phyloP scores from a whole-genome alignment of 1,140 invertebrate species.

The Drosophila trapezifrons region DNA sequence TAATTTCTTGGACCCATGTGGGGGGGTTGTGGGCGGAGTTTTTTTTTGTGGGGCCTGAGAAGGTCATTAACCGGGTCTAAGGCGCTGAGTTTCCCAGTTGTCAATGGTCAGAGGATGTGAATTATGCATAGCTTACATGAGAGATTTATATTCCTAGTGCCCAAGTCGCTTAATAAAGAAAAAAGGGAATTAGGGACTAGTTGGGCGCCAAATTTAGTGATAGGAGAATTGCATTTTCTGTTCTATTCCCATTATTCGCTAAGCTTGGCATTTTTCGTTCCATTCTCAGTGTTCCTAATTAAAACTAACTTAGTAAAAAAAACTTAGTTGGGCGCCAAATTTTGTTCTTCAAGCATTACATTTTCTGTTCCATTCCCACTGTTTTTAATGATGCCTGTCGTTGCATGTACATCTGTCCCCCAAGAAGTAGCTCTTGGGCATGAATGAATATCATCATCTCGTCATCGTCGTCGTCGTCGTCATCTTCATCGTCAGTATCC shows the following conservation, averaged over 20 bases:
- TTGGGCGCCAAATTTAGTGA: background rate
- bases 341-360: background rate
- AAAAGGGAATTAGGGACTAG: too few relatives aligned
- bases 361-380: slow-evolving; percentile 11
- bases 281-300: background rate
- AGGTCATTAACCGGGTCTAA: slow-evolving; percentile 38
- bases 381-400: slow-evolving; percentile 19
- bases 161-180: too few relatives aligned
- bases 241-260: too few relatives aligned
- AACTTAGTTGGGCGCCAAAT: too few relatives aligned
- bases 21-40: slow-evolving; percentile 4
- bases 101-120: slow-evolving; percentile 35
- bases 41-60: slow-evolving; percentile 11
- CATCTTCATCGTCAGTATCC: slow-evolving; percentile 13
- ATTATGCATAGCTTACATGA: slow-evolving; percentile 14
- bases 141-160: background rate
- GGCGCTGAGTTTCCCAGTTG: background rate
- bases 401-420: slow-evolving; percentile 47
- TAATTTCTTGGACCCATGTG: slow-evolving; percentile 68
- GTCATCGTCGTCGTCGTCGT: slow-evolving; percentile 22
- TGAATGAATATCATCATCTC: slow-evolving; percentile 78
- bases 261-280: background rate
- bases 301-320: too few relatives aligned
- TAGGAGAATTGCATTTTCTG: too few relatives aligned
- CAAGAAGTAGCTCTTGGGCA: slow-evolving; percentile 77